Conservation (phyloP, 35 echinoderm and acorn worm species). For the Lytechinus variegatus region DNA sequence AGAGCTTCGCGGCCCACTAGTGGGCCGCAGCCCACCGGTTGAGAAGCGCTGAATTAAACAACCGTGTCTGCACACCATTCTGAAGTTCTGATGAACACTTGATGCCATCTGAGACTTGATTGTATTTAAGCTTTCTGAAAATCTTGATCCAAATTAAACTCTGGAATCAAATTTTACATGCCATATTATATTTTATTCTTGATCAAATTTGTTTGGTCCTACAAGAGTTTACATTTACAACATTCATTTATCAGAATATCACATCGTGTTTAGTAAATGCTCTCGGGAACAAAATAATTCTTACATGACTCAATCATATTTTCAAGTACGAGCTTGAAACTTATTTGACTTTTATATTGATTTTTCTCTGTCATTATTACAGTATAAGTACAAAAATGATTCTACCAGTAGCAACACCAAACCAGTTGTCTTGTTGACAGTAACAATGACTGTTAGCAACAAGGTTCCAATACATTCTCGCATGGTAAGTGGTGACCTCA, state of each 20-base stretch:
- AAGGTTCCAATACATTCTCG: background rate
- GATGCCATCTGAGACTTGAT: no score
- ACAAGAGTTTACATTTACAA: background rate
- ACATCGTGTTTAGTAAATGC: no score
- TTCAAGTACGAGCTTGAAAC: no score
- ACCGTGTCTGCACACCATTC: no score
- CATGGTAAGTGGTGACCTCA: background rate
- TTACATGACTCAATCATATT: background rate
- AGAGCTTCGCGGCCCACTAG: no score
- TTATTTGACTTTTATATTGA: background rate
- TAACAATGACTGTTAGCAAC: constrained; percentile 1
- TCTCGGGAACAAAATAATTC: background rate
- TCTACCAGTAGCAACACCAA: background rate
- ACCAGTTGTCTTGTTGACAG: background rate
- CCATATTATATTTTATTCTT: background rate
- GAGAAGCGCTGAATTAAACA: no score
- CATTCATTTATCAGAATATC: no score
- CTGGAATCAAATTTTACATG: no score
- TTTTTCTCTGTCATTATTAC: background rate
- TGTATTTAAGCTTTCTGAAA: no score
- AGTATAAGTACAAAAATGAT: background rate
- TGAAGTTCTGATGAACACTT: no score
- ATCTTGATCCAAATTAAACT: no score
- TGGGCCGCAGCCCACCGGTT: no score
- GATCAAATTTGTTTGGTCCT: background rate